Conservation (phyloP, 2,797 vertebrate genomes). For the Anguilla anguilla region DNA sequence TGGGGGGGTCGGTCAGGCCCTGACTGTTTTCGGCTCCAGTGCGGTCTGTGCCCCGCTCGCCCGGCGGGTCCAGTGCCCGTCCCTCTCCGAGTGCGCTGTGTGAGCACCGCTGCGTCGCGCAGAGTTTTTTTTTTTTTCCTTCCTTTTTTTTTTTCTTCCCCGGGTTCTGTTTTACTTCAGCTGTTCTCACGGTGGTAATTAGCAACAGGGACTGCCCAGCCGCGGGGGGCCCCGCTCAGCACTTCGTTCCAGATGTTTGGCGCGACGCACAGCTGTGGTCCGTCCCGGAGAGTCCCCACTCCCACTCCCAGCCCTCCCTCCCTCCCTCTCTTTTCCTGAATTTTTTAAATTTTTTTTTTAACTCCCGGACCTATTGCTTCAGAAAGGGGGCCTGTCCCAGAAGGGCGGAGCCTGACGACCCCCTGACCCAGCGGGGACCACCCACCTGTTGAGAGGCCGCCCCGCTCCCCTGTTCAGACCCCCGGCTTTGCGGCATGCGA, state of each 20-base stretch:
- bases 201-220: not conserved
- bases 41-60: not conserved
- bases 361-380: not conserved
- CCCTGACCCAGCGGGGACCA: too few species aligned
- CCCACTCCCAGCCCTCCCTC: not conserved
- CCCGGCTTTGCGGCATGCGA: not conserved
- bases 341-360: too few species aligned
- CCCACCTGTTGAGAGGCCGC: not conserved
- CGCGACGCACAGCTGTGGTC: slow-evolving; percentile 24
- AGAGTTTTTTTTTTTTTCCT: not conserved
- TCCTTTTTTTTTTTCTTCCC: not conserved
- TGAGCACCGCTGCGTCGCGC: not conserved
- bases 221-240: not conserved
- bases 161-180: not conserved
- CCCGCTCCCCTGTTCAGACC: not conserved
- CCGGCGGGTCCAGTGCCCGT: not conserved
- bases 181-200: not conserved
- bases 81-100: not conserved
- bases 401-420: not conserved
- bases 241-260: slow-evolving; percentile 27
- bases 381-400: not conserved
- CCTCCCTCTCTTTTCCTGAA: not conserved
- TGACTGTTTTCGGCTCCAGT: slow-evolving; percentile 1
- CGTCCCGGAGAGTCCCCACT: not conserved
- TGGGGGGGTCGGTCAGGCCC: not conserved